Base-by-base conservation (phyloP, 2,888 invertebrate species). In the Lobophora halterata region DNA sequence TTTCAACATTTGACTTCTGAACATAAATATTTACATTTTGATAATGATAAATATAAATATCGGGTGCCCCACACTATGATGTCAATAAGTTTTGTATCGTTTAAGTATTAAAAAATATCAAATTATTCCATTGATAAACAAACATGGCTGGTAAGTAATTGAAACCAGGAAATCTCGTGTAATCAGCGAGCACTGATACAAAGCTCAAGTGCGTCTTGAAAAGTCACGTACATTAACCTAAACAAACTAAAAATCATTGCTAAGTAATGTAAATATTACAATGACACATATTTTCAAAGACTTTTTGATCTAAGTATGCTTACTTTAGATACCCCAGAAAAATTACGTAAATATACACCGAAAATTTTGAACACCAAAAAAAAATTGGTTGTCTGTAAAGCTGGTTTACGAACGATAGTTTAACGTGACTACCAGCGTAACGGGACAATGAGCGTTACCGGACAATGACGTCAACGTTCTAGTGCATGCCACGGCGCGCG, bases 121-220 rank as follows among this genome's bases (percentile, higher is more conserved):
- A 25, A 31, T 9, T 12, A 26, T 38, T 38, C 29, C 37, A 26
- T 24, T 7, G 20, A 18, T 33, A 34, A 34, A 38, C 16, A 37
- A 32, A 33, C 32, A 33, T 8, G 12, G 12, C 36, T 24, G 17
- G n/a, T 21, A 3, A 12, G 17, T 40, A 21, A 16, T 9, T n/a
- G 16, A 18, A 33, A 43, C 12, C 37, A 37, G 43, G 43, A 43
- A 43, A 43, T 43, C 29, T 43, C 27, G 12, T 29, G 7, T 24
- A 34, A 30, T 38, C 43, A 38, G 25, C 16, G 18, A 18, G 26
- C 14, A 19, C 28, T 24, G 25, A 28, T 37, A 33, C 42, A 33
- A 43, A 33, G 43, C 43, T 37, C 29, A 37, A 43, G 43, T 29
- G 31, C 21, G 10, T 7, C n/a, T 21, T 33, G 13, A 32, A 37